These are phyloP conservation scores for Polyploca ridens DNA, from an alignment of 2,888 invertebrate species.

Conservation along the genomic window DNA sequence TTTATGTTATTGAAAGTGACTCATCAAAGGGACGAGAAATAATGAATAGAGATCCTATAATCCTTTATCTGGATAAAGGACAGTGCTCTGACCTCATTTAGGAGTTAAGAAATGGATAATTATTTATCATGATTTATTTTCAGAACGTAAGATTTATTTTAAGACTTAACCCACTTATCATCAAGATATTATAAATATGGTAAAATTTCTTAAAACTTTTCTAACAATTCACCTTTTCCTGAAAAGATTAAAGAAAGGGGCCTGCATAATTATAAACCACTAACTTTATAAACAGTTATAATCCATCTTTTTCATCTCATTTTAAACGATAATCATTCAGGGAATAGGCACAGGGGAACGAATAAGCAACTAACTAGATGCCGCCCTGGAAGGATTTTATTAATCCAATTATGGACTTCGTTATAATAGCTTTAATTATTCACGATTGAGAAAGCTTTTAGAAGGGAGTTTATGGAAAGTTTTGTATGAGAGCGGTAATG, in stretches of 20 bases:
- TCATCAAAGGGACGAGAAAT: neutral
- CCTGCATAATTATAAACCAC: neutral
- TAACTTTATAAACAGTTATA: conserved; percentile 1
- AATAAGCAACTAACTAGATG: conserved; percentile 43
- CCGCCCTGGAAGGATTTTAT: conserved; percentile 57
- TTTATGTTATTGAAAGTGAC: neutral
- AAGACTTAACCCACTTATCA: neutral
- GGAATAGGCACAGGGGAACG: conserved; percentile 28
- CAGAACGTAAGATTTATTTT: neutral
- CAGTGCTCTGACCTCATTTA: neutral
- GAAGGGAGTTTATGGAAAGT: conserved; percentile 60
- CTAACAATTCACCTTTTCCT: neutral
- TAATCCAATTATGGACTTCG: conserved; percentile 67
- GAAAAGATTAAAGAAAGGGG: neutral
- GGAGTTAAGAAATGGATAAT: no score
- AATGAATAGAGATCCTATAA: neutral
- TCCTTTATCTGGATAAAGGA: neutral
- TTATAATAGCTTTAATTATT: conserved; percentile 76
- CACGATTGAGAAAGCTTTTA: conserved; percentile 73
- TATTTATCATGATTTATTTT: neutral
- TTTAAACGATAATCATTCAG: conserved; percentile 32
- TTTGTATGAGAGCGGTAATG: conserved; percentile 63
- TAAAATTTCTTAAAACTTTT: neutral
- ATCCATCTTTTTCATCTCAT: conserved; percentile 19
- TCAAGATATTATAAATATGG: neutral